Evolutionary conservation across 2,797 vertebrate species (phyloP), one percentile per base, ranked within the genome.

Genomic region (Smutsia gigantea): DNA sequence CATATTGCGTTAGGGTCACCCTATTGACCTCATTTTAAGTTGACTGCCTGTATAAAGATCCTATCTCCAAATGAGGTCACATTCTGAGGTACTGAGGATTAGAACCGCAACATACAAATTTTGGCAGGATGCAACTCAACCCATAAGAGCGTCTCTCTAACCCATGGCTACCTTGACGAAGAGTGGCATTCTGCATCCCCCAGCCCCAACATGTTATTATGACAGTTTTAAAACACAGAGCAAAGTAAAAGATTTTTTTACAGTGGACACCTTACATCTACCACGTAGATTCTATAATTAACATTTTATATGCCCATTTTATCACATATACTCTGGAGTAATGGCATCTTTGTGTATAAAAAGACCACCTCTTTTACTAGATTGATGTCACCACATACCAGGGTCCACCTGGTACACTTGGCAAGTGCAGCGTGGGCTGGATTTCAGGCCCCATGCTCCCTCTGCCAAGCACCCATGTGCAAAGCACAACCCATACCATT

Each of bases 401-500:
- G 55, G 21, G 19, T 27, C 5, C 2, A 10, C 25, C 46, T 46
- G 46, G 46, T 46, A 46, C 59, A 23, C 1, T 31, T 77, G 83
- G 19, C 1, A 8, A 39, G 53, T 14, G 21, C 46, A 18, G 53
- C 9, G 0, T 34, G 74, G 82, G 34, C n/a, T 82, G 78, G 15
- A 39, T 51, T 86, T 89, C 55, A 83, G 29, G 25, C 10, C 61
- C 4, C 2, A 3, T 1, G 0, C 6, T 90, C 10, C 34, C 21
- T 71, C 53, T 53, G 17, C 12, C 51, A 18, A 27, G 27, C 4
- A 29, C 29, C 42, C 23, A 4, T 6, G 25, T 8, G 12, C 63
- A n/a, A 14, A 19, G 31, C 0, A 1, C 39, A 69, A 0, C 34
- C 21, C 17, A 39, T 8, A 4, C 27, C 2, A 11, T 10, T n/a